A percentile compares a stretch with the other conserved stretches of the same genome.
These are phyloP conservation scores for Todiramphus chloris DNA, from an alignment of 2,113 vertebrate genomes.

Conservation along the genomic window DNA sequence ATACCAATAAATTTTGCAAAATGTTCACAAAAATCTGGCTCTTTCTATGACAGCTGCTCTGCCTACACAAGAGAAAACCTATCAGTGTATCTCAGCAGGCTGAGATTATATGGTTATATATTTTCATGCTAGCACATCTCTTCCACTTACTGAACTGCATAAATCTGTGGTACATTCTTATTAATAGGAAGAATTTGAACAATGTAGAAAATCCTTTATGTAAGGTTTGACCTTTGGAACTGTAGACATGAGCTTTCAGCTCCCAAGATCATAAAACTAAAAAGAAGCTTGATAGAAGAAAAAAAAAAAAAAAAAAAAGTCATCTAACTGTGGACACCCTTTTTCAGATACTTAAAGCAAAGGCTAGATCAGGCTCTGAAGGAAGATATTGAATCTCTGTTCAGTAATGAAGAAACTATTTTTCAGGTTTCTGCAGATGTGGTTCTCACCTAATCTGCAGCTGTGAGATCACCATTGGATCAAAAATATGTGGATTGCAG, in stretches of 20 bases:
- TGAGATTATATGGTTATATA: not conserved
- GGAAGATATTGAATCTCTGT: not conserved
- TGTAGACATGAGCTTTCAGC: not conserved
- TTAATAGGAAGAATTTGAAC: not conserved
- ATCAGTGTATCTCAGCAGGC: not conserved
- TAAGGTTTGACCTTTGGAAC: not conserved
- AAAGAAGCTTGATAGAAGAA: not conserved
- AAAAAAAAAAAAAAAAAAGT: not conserved
- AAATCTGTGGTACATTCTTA: not conserved
- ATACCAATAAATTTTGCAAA: not conserved
- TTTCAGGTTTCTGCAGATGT: not conserved
- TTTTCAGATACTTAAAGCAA: not conserved
- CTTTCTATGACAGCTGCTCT: not conserved
- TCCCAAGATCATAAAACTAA: not conserved
- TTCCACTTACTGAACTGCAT: not conserved
- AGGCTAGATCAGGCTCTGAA: not conserved
- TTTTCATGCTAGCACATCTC: not conserved
- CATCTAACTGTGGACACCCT: accelerated
- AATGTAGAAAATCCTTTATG: not conserved
- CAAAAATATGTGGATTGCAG: not conserved
- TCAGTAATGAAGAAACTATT: not conserved
- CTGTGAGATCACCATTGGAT: not conserved
- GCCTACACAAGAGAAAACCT: not conserved
- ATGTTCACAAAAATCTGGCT: not conserved
- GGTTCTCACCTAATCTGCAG: not conserved